Percentiles rank a stretch among this genome's conserved stretches.
Evolutionary conservation across 2,797 vertebrate genomes (phyloP).

Genomic region (Cheirogaleus major): DNA sequence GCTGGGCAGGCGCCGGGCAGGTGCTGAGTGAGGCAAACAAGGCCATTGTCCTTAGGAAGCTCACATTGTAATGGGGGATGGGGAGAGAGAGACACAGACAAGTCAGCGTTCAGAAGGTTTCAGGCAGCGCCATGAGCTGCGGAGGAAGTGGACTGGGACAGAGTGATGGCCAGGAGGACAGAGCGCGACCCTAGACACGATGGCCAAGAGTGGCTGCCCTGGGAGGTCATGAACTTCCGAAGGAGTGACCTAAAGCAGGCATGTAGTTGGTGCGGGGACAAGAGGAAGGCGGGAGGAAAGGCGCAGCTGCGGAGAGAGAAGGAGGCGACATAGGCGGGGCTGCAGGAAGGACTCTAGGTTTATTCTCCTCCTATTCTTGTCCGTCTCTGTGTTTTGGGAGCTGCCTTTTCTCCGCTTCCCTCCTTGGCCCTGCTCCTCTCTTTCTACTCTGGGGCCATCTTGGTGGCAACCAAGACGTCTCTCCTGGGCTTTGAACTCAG

Average conservation of each 20-base stretch:
- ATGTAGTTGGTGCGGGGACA: not conserved
- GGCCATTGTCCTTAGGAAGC: not conserved
- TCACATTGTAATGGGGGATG: not conserved
- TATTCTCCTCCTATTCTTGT: not conserved
- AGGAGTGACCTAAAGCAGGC: not conserved
- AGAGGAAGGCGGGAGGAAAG: not conserved
- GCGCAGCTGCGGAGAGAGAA: not conserved
- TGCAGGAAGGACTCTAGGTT: not conserved
- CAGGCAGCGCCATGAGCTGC: not conserved
- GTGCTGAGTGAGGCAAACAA: not conserved
- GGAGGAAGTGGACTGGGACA: not conserved
- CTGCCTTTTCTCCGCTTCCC: not conserved
- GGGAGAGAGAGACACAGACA: not conserved
- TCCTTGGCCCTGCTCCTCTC: not conserved
- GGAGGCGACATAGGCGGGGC: not conserved
- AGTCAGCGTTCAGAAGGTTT: not conserved
- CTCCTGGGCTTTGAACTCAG: not conserved
- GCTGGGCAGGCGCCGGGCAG: not conserved
- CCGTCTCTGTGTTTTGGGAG: not conserved
- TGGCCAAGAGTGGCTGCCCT: not conserved
- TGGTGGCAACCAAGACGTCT: not conserved
- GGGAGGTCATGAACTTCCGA: not conserved
- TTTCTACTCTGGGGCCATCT: not conserved
- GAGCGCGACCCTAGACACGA: not conserved
- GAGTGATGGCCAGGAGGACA: not conserved